Base-by-base conservation (phyloP, 2,888 invertebrate genomes). In the Eubasilissa splendida region DNA sequence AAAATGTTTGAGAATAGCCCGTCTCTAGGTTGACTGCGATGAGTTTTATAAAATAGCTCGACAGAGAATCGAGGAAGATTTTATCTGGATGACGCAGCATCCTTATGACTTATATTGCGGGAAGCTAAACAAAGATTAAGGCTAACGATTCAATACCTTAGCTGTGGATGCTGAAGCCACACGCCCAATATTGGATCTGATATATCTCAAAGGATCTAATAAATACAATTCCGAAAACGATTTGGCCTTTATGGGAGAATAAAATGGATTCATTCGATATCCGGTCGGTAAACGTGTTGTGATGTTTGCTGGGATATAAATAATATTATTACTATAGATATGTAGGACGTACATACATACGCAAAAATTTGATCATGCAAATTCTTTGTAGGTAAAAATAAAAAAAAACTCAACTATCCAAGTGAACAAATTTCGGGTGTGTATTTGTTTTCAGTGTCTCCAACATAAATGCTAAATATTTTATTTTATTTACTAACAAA, bases 41-140 rank as follows among this genome's bases (percentile, higher is more conserved):
- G 68, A 70, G 70, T 70, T 31, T 70, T 53, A 70, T n/a, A 70
- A 70, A 70, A 22, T 4, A 22, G 52, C 31, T 33, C 12, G 14
- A 50, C n/a, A n/a, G 68, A 68, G 68, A 68, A 80, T 76, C 59
- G 54, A 54, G 50, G 58, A 74, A 54, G 70, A 76, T 76, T 80
- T 75, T 54, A 75, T 80, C 80, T 14, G 70, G 56, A 80, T 80
- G 80, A 80, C 76, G 50, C 68, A 50, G 80, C 76, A 71, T 33
- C 52, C 42, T 58, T 50, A 59, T 74, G 74, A 74, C 74, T 74
- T 74, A 58, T 74, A 59, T 59, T 14, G 74, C 74, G 74, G 74
- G 58, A 59, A 74, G 50, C 74, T 74, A 74, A 59, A 74, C 74
- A 74, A 74, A 74, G 74, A 59, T 58, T 58, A 59, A 8, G 74